These are phyloP conservation scores for Pseudorectes ferrugineus DNA, from an alignment of 2,113 vertebrate genomes.

Conservation along the genomic window DNA sequence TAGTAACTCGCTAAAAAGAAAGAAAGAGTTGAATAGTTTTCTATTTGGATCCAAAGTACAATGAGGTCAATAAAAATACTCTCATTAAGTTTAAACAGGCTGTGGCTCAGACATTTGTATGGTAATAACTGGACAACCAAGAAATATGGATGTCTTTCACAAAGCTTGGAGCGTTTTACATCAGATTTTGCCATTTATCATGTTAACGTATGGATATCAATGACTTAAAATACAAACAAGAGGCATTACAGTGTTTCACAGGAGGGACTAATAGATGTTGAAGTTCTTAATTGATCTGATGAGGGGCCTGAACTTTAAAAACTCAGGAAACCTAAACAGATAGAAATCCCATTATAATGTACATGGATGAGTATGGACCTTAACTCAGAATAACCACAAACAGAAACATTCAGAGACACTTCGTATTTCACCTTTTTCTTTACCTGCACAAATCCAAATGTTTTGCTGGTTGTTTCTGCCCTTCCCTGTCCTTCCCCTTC, in stretches of 20 bases:
- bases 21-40: neutral
- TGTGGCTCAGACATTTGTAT: neutral
- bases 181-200: neutral
- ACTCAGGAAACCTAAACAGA: neutral
- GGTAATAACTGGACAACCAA: neutral
- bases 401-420: neutral
- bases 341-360: neutral
- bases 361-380: neutral
- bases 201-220: neutral
- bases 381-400: neutral
- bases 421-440: neutral
- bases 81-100: neutral
- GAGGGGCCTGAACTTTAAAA: neutral
- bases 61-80: neutral
- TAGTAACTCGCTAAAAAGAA: neutral
- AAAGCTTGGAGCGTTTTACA: neutral
- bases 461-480: neutral
- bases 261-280: neutral
- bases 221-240: neutral
- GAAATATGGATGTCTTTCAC: neutral
- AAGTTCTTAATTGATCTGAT: neutral
- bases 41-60: neutral
- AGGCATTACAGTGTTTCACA: neutral
- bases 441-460: neutral
- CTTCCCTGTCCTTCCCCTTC: neutral